Evolutionary conservation across 2,888 invertebrate genomes (phyloP), one percentile per base, ranked within the genome.

Genomic region (Galerucella nymphaeae): DNA sequence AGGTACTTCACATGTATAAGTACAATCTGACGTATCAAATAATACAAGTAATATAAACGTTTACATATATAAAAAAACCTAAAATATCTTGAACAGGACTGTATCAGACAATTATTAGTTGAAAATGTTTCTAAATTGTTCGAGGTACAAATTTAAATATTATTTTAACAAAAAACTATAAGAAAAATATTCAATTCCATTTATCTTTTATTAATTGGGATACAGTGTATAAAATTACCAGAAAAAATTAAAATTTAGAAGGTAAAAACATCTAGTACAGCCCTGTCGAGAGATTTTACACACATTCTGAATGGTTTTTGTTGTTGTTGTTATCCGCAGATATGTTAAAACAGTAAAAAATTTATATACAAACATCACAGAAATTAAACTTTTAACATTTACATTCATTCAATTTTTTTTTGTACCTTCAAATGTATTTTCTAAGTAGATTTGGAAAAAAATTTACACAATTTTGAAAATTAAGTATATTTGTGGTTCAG

Each of bases 331-430:
- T 75, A 73, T 75, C 63, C 75, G 76, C 77, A 78, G 80, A 81
- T 80, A 80, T 80, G 79, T 79, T 77, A 75, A 78, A 79, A 77
- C 75, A 78, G 75, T 74, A 78, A 76, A 74, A 80, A 73, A 74
- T 70, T 74, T 80, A 80, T 78, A 45, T 78, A 80, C 78, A 80
- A 72, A 75, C 79, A 82, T 82, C 82, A 81, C 81, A 81, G 81
- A 79, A 82, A 80, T 70, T 77, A 77, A 61, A 69, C 64, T 67
- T 66, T 66, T 66, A 53, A 65, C 20, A 66, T 45, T 61, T 53
- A 38, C 30, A 64, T 23, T 41, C 13, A 38, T 61, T 11, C n/a
- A 14, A 16, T 55, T 55, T 57, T 23, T 58, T 16, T 58, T 58
- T 30, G 58, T 58, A 58, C 58, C 58, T 58, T 58, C 30, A 57